Evolutionary conservation across 2,888 invertebrate genomes (phyloP).

Genomic region (Synergus gifuensis): DNA sequence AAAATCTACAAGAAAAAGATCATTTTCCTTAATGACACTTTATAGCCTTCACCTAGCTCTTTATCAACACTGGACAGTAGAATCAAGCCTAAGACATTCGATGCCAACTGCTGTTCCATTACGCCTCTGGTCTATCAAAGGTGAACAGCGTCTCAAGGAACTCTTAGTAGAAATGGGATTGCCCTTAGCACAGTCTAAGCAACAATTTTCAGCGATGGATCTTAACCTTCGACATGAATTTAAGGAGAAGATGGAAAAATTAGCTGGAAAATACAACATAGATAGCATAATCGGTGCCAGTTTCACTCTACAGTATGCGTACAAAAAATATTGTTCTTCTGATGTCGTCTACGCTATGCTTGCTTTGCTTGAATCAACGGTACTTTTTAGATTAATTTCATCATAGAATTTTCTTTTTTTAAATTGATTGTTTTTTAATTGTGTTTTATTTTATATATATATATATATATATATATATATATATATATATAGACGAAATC

Average conservation of each 20-base stretch:
- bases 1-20: constrained; percentile 49
- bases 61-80: constrained; percentile 95
- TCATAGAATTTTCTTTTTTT: not conserved
- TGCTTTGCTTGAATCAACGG: constrained; percentile 87
- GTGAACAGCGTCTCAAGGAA: constrained; percentile 89
- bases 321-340: constrained; percentile 87
- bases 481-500: constrained; percentile 81
- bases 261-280: constrained; percentile 83
- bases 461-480: no score
- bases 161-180: constrained; percentile 94
- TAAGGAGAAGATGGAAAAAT: constrained; percentile 84
- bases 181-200: constrained; percentile 91
- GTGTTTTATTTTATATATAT: constrained; percentile 51
- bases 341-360: constrained; percentile 91
- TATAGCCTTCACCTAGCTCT: constrained; percentile 85
- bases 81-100: constrained; percentile 90
- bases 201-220: constrained; percentile 94
- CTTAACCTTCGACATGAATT: constrained; percentile 88
- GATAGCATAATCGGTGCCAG: constrained; percentile 86
- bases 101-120: constrained; percentile 88
- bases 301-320: constrained; percentile 90
- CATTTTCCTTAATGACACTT: constrained; percentile 51
- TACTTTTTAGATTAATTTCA: constrained; percentile 62
- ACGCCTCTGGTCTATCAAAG: constrained; percentile 91
- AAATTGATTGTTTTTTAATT: not conserved